Evolutionary conservation across 2,797 vertebrate genomes (phyloP).

Genomic region (Fratercula arctica): DNA sequence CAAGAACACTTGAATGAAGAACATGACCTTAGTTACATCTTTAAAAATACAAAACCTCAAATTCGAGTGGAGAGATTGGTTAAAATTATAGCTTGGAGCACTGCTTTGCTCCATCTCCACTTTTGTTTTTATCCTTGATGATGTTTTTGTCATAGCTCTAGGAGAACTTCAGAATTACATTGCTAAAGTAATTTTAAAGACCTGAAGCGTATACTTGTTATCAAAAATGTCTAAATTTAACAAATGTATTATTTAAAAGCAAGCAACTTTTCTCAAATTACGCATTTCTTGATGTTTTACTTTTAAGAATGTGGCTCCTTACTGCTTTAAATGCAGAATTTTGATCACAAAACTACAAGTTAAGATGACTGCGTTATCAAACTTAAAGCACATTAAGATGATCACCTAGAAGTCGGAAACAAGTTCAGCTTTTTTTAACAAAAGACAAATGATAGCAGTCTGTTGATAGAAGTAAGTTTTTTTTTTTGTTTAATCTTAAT

Average conservation of each 20-base stretch:
- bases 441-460: not conserved
- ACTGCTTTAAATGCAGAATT: not conserved
- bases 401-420: not conserved
- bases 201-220: not conserved
- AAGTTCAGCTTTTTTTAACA: not conserved
- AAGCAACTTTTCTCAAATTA: not conserved
- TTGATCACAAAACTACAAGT: not conserved
- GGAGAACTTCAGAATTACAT: constrained; percentile 27
- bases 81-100: constrained; percentile 12
- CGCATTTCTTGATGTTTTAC: not conserved
- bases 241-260: not conserved
- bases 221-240: constrained; percentile 6
- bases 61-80: not conserved
- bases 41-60: not conserved
- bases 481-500: not conserved
- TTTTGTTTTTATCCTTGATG: constrained; percentile 13
- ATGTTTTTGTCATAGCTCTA: constrained; percentile 38
- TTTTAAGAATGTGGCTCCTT: not conserved
- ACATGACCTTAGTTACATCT: not conserved
- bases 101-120: constrained; percentile 7
- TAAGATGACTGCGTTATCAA: not conserved
- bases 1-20: not conserved
- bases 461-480: not conserved
- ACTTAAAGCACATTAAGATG: not conserved
- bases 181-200: constrained; percentile 10